phyloP scores from a whole-genome alignment of 1,140 invertebrate genomes.

The Stratiolaelaps scimitus region DNA sequence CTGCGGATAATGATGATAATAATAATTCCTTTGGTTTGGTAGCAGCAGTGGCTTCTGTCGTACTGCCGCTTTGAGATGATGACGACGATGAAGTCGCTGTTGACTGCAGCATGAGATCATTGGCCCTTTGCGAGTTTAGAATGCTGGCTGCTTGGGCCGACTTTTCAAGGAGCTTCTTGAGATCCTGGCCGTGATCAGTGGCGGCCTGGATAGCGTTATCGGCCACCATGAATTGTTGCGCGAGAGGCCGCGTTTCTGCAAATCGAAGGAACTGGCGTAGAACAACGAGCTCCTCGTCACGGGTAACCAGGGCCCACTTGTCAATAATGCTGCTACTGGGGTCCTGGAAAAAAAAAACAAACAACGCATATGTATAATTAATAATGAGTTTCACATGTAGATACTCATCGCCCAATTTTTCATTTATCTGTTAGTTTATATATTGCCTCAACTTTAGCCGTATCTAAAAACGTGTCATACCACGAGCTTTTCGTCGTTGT shows the following conservation, averaged over 20 bases:
- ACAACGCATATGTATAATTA: not conserved
- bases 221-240: constrained; percentile 60
- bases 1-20: constrained; percentile 27
- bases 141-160: constrained; percentile 33
- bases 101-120: constrained; percentile 28
- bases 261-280: constrained; percentile 73
- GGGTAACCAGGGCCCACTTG: constrained; percentile 64
- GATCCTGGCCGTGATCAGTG: constrained; percentile 43
- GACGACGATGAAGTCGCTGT: constrained; percentile 29
- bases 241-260: constrained; percentile 64
- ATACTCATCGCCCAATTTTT: no score
- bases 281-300: constrained; percentile 69
- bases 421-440: no score
- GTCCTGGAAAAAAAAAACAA: constrained; percentile 42
- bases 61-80: constrained; percentile 28
- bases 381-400: no score
- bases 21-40: constrained; percentile 4
- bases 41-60: constrained; percentile 16
- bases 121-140: constrained; percentile 22
- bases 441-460: no score
- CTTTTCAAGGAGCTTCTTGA: constrained; percentile 49
- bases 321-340: constrained; percentile 55
- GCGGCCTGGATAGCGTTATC: constrained; percentile 39
- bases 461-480: no score
- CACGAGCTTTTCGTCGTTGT: no score